These are phyloP conservation scores for Thunnus maccoyii DNA, from an alignment of 2,113 vertebrate genomes.

Conservation along the genomic window DNA sequence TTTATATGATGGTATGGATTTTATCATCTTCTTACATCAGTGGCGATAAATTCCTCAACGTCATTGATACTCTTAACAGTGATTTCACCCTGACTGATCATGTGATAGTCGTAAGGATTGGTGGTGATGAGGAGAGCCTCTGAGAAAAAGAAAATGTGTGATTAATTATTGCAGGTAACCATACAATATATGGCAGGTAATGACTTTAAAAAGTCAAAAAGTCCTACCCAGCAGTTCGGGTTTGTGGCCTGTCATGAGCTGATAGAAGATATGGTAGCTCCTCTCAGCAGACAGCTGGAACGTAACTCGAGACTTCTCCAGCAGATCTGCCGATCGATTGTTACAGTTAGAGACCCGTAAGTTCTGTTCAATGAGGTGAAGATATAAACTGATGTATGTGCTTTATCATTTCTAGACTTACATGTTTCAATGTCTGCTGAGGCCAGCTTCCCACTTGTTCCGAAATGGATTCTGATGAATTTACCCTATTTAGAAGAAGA, in stretches of 20 bases:
- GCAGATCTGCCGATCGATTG: constrained; percentile 68
- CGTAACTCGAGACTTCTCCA: constrained; percentile 81
- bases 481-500: constrained; percentile 64
- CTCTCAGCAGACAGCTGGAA: constrained; percentile 86
- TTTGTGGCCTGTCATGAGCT: constrained; percentile 83
- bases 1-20: background rate
- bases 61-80: constrained; percentile 80
- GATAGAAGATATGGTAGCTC: constrained; percentile 87
- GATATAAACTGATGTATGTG: background rate
- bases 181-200: background rate
- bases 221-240: constrained; percentile 80
- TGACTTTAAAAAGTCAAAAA: background rate
- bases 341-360: background rate
- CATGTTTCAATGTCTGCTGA: constrained; percentile 81
- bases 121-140: constrained; percentile 79
- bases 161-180: background rate
- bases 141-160: constrained; percentile 62
- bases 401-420: constrained; percentile 38
- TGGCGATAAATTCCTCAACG: constrained; percentile 76
- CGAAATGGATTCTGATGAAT: constrained; percentile 80
- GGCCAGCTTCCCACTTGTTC: constrained; percentile 65
- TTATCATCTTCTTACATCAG: constrained; percentile 63
- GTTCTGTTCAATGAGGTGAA: background rate
- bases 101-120: constrained; percentile 78
- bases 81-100: constrained; percentile 81